A percentile compares a stretch with the other conserved stretches of the same genome.
phyloP scores from a whole-genome alignment of 2,797 vertebrate genomes.

The Typhlichthys eigenmanni region DNA sequence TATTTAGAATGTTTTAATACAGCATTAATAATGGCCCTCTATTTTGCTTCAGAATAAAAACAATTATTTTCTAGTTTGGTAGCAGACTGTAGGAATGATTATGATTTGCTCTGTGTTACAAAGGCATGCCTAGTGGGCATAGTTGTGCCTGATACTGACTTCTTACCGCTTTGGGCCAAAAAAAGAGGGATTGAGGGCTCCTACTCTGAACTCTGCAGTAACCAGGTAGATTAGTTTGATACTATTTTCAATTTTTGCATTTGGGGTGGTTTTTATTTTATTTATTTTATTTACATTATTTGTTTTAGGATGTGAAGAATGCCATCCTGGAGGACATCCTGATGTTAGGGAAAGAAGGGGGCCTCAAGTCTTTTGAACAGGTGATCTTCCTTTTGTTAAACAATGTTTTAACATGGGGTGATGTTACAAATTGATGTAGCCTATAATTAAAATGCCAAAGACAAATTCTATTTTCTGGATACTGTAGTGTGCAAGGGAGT shows the following conservation, averaged over 20 bases:
- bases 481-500: too few relatives aligned
- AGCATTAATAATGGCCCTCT: neutral
- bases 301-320: conserved; percentile 85
- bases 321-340: conserved; percentile 88
- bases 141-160: conserved; percentile 89
- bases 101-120: conserved; percentile 3
- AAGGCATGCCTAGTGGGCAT: conserved; percentile 91
- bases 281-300: neutral
- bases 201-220: conserved; percentile 86
- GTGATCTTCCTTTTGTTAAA: conserved; percentile 62
- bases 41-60: neutral
- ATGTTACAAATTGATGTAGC: neutral
- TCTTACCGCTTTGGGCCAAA: conserved; percentile 82
- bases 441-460: too few relatives aligned
- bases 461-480: too few relatives aligned
- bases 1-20: neutral
- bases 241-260: neutral
- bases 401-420: neutral
- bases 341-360: conserved; percentile 86
- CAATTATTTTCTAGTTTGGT: neutral
- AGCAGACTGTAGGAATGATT: neutral
- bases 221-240: conserved; percentile 74
- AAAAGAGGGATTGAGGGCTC: conserved; percentile 85
- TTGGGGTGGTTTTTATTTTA: neutral
- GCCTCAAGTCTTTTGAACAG: conserved; percentile 97